Percentiles rank a stretch among this genome's conserved stretches.
These are phyloP conservation scores for Aphelenchoides bicaudatus DNA, from an alignment of 2,888 invertebrate species.

Conservation along the genomic window DNA sequence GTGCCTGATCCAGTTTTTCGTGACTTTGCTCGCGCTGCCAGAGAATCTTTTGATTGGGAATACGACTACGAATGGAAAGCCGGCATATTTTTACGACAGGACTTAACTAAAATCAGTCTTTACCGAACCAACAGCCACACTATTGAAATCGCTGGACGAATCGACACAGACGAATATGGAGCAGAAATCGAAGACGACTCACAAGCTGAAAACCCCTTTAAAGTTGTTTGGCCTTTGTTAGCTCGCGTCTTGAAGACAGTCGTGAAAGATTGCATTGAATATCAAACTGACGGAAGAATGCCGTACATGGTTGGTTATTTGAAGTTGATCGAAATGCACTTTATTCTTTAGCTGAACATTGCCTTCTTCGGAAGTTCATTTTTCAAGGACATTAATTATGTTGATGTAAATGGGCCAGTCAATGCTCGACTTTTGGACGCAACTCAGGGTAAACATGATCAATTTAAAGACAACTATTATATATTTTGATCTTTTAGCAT, in stretches of 20 bases:
- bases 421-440: slow-evolving; percentile 37
- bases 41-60: slow-evolving; percentile 31
- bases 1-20: slow-evolving; percentile 36
- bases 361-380: slow-evolving; percentile 37
- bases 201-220: slow-evolving; percentile 26
- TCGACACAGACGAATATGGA: slow-evolving; percentile 37
- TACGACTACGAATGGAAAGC: slow-evolving; percentile 40
- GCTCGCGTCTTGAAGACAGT: slow-evolving; percentile 15
- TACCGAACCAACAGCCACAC: slow-evolving; percentile 25
- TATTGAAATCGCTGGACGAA: slow-evolving; percentile 40
- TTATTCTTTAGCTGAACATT: slow-evolving; percentile 30
- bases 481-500: too few species aligned
- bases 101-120: slow-evolving; percentile 33
- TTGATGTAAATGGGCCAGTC: slow-evolving; percentile 22
- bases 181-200: slow-evolving; percentile 37
- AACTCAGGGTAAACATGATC: too few species aligned
- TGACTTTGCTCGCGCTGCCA: slow-evolving; percentile 24
- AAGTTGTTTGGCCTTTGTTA: slow-evolving; percentile 39
- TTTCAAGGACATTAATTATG: slow-evolving; percentile 27
- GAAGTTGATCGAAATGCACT: not conserved
- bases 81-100: slow-evolving; percentile 33
- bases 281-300: slow-evolving; percentile 14
- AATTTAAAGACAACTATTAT: too few species aligned
- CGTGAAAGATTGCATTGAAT: slow-evolving; percentile 1
- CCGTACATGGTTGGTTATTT: slow-evolving; percentile 15